Percentiles rank a stretch among this genome's conserved stretches.
Conservation (phyloP, 23 tunicate species). For the Trididemnum nubilum region DNA sequence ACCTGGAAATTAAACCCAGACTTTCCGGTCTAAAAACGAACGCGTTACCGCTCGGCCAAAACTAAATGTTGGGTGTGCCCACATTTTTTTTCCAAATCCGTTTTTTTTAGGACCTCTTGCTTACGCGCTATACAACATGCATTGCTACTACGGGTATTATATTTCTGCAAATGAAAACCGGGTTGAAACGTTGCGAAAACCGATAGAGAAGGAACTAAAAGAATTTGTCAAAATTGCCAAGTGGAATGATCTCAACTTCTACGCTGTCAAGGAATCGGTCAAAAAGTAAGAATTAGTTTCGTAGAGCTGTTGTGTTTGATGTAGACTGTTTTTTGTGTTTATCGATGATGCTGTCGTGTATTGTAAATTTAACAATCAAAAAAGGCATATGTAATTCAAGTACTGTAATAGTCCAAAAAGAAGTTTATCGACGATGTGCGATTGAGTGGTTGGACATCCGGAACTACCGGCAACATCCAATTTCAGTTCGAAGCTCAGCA, state of each 20-base stretch:
- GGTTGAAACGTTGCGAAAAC: constrained; percentile 47
- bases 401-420: too few species aligned
- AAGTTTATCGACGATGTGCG: too few species aligned
- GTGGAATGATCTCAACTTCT: constrained; percentile 86
- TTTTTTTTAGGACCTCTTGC: constrained; percentile 34
- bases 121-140: constrained; percentile 44
- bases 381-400: too few species aligned
- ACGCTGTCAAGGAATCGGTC: constrained; percentile 58
- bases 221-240: constrained; percentile 70
- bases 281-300: constrained; percentile 35
- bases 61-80: too few species aligned
- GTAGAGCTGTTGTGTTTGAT: background rate
- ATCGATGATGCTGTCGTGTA: too few species aligned
- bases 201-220: constrained; percentile 79
- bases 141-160: constrained; percentile 65
- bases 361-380: too few species aligned
- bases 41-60: too few species aligned
- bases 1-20: background rate
- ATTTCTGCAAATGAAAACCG: constrained; percentile 10
- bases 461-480: too few species aligned
- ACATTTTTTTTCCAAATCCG: too few species aligned
- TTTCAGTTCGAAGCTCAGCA: too few species aligned
- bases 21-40: background rate
- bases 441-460: too few species aligned
- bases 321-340: background rate